These are phyloP conservation scores for Eulemur rubriventer DNA, from an alignment of 2,797 vertebrate genomes.

Conservation along the genomic window DNA sequence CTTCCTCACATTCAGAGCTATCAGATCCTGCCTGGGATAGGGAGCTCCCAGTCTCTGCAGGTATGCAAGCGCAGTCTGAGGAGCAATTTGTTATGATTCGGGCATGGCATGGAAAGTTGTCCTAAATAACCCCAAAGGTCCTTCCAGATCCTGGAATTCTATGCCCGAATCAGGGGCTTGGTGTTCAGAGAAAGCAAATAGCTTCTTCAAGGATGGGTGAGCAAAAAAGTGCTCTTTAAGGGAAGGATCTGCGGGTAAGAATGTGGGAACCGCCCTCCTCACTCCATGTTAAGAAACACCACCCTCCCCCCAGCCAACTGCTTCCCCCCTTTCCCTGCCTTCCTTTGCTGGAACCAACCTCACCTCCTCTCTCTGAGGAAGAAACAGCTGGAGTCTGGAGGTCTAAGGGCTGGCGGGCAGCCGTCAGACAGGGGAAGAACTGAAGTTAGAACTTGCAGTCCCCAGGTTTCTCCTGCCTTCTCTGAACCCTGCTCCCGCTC, in stretches of 20 bases:
- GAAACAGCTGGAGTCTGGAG: neutral
- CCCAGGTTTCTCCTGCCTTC: neutral
- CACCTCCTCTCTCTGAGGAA: neutral
- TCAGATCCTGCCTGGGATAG: neutral
- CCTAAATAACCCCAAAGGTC: neutral
- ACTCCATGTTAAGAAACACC: neutral
- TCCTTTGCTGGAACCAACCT: neutral
- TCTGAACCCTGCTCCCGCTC: neutral
- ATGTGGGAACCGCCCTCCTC: neutral
- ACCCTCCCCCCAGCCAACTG: neutral
- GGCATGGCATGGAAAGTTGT: neutral
- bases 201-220: neutral
- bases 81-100: neutral
- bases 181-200: neutral
- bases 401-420: no score
- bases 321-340: neutral
- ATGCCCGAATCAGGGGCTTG: neutral
- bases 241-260: neutral
- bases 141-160: neutral
- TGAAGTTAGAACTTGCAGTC: neutral
- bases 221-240: neutral
- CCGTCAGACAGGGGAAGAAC: neutral
- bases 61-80: neutral
- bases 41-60: neutral
- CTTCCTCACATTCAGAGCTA: neutral